Conservation (phyloP, 2,888 invertebrate species). For the Copidosoma aretas region DNA sequence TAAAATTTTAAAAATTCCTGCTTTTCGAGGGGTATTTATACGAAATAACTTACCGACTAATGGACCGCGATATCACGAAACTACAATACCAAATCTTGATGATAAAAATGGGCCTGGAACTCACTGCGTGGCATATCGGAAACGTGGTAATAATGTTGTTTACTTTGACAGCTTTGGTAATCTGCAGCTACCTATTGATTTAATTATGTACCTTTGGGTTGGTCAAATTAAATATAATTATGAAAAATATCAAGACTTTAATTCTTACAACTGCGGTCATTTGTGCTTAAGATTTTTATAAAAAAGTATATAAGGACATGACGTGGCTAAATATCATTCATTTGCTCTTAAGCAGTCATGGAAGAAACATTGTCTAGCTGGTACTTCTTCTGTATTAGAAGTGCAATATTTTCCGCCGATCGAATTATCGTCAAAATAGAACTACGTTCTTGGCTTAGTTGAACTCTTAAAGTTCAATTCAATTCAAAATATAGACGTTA, state of each 20-base stretch:
- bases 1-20: slow-evolving; percentile 45
- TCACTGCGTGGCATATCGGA: too few species aligned
- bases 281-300: slow-evolving; percentile 40
- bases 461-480: background rate
- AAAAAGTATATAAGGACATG: slow-evolving; percentile 22
- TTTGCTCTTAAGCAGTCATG: background rate
- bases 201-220: slow-evolving; percentile 45
- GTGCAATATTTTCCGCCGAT: background rate
- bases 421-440: background rate
- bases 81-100: slow-evolving; percentile 31
- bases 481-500: background rate
- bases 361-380: slow-evolving; percentile 6
- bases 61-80: slow-evolving; percentile 17
- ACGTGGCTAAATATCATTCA: too few species aligned
- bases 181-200: slow-evolving; percentile 49
- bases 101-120: background rate
- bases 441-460: background rate
- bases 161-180: too few species aligned
- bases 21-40: too few species aligned
- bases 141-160: too few species aligned
- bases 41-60: background rate
- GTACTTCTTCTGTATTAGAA: slow-evolving; percentile 6
- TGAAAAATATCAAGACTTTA: slow-evolving; percentile 12
- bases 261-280: too few species aligned
- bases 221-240: slow-evolving; percentile 47